Evolutionary conservation across 1,140 invertebrate genomes (phyloP).

Genomic region (Drosophila virilis): DNA sequence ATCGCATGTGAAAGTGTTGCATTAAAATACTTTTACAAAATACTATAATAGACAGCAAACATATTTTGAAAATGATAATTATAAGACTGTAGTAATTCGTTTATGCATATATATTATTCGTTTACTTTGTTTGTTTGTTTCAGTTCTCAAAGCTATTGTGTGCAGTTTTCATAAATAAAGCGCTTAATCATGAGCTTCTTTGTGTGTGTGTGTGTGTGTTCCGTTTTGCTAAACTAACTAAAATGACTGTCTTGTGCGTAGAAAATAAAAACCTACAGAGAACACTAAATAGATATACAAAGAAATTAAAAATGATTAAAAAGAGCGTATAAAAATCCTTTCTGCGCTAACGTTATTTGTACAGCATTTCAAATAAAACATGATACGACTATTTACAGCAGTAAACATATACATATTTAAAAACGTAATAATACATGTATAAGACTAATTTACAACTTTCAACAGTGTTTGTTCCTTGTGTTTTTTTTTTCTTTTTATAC

Average conservation of each 20-base stretch:
- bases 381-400: slow-evolving; percentile 72
- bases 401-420: slow-evolving; percentile 69
- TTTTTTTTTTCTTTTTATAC: slow-evolving; percentile 31
- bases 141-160: slow-evolving; percentile 66
- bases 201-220: slow-evolving; percentile 44
- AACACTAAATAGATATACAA: slow-evolving; percentile 43
- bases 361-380: slow-evolving; percentile 64
- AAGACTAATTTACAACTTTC: slow-evolving; percentile 66
- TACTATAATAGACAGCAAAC: slow-evolving; percentile 73
- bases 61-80: slow-evolving; percentile 46
- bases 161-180: slow-evolving; percentile 68
- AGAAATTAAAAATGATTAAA: slow-evolving; percentile 29
- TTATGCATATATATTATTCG: slow-evolving; percentile 21
- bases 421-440: slow-evolving; percentile 76
- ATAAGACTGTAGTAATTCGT: slow-evolving; percentile 13
- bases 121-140: slow-evolving; percentile 36
- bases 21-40: slow-evolving; percentile 78
- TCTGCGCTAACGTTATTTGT: slow-evolving; percentile 48
- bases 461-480: slow-evolving; percentile 53
- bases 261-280: slow-evolving; percentile 46
- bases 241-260: slow-evolving; percentile 79
- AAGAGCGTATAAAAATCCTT: slow-evolving; percentile 60
- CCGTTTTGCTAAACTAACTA: slow-evolving; percentile 62
- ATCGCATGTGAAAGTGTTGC: slow-evolving; percentile 64
- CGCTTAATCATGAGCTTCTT: slow-evolving; percentile 74